Evolutionary conservation across 2,888 invertebrate species (phyloP).

Genomic region (Dryococelus australis): DNA sequence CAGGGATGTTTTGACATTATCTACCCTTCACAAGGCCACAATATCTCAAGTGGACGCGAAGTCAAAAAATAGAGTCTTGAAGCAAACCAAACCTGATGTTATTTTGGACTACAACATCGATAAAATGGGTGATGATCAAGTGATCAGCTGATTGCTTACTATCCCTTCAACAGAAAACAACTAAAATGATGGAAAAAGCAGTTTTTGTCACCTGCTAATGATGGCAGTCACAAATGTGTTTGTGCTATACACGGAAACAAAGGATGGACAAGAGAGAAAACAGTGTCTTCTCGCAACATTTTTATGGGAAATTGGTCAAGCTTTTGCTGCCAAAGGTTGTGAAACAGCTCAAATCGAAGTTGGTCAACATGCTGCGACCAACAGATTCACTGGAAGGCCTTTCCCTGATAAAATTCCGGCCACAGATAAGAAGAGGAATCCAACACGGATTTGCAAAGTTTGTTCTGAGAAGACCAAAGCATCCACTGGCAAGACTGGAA

Average conservation of each 20-base stretch:
- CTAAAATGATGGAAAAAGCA: not conserved
- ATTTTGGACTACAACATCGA: not conserved
- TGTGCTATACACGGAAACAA: not conserved
- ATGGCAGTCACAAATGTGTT: conserved; percentile 4
- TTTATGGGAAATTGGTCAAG: not conserved
- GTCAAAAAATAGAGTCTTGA: not conserved
- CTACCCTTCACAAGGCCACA: not conserved
- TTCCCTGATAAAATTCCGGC: not conserved
- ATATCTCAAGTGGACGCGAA: not conserved
- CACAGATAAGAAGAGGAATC: not conserved
- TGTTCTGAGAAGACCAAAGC: not conserved
- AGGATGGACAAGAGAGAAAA: not conserved
- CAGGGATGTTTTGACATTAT: too few species aligned
- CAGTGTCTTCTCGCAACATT: not conserved
- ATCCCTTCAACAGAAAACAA: not conserved
- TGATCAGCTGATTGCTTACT: not conserved
- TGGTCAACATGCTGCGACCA: not conserved
- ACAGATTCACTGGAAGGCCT: not conserved
- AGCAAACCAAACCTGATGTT: not conserved
- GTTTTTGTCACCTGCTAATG: not conserved
- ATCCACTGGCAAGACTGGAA: too few species aligned
- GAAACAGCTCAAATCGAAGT: not conserved
- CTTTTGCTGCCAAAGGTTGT: not conserved
- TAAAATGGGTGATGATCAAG: not conserved
- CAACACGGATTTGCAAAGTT: not conserved